A percentile compares a stretch with the other conserved stretches of the same genome.
Conservation (phyloP, 2,888 invertebrate genomes). For the Rhagophthalmus giganteus region DNA sequence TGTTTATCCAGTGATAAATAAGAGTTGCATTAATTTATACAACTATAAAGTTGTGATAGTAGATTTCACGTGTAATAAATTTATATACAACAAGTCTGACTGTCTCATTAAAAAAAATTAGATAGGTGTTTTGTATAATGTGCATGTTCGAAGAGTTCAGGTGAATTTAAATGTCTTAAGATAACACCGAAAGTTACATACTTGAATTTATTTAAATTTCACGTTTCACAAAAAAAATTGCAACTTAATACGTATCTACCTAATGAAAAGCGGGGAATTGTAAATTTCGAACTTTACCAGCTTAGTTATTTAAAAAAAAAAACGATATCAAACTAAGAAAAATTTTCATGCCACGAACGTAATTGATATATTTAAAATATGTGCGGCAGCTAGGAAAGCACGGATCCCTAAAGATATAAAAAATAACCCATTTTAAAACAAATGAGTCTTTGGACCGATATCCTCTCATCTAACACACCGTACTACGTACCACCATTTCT, state of each 20-base stretch:
- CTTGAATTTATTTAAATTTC: no score
- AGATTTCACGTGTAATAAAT: constrained; percentile 17
- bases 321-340: no score
- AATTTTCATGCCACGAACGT: no score
- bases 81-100: constrained; percentile 12
- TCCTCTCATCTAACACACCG: constrained; percentile 10
- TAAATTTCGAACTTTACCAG: no score
- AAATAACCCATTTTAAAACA: constrained; percentile 26
- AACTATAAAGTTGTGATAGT: constrained; percentile 16
- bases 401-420: constrained; percentile 20
- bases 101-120: constrained; percentile 15
- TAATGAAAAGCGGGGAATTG: no score
- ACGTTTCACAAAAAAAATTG: no score
- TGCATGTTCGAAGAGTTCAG: constrained; percentile 10
- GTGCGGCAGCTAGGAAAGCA: no score
- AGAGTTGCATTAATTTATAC: constrained; percentile 20
- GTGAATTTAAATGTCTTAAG: no score
- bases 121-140: constrained; percentile 11
- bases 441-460: constrained; percentile 15
- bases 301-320: no score
- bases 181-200: no score
- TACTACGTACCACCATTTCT: constrained; percentile 10
- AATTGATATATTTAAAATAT: no score
- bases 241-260: no score
- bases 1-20: constrained; percentile 20